These are phyloP conservation scores for Epizoanthus rinbou DNA, from an alignment of 92 coral and sea anemone genomes.

Conservation along the genomic window DNA sequence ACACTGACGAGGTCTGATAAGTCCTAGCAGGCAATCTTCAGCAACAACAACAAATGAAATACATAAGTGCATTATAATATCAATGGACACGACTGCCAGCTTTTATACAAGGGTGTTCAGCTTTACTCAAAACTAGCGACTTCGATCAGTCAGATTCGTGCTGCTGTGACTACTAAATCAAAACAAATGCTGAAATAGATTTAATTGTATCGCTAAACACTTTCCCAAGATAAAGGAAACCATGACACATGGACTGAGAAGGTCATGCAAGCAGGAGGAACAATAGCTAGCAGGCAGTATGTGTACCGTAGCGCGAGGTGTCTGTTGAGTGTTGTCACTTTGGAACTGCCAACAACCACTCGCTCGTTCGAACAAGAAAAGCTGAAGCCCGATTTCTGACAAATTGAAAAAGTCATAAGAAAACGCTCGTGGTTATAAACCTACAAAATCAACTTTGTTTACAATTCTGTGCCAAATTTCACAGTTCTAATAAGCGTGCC, in stretches of 20 bases:
- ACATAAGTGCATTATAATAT: not conserved
- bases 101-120: not conserved
- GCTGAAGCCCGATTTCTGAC: no score
- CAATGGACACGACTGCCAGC: not conserved
- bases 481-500: not conserved
- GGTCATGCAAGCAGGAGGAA: not conserved
- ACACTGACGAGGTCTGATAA: no score
- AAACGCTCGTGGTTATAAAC: not conserved
- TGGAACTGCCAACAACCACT: not conserved
- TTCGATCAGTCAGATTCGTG: not conserved
- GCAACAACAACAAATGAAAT: not conserved
- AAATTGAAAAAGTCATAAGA: no score
- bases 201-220: constrained; percentile 7
- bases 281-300: not conserved
- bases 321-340: no score
- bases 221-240: constrained; percentile 12
- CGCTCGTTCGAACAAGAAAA: no score
- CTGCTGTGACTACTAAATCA: not conserved
- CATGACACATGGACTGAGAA: not conserved
- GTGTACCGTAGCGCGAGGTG: no score
- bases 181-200: constrained; percentile 21
- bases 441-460: not conserved
- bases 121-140: not conserved
- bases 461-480: not conserved
- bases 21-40: no score